Percentiles rank a stretch among this genome's conserved stretches.
phyloP scores from a whole-genome alignment of 2,113 vertebrate genomes.

The Haemorhous mexicanus region DNA sequence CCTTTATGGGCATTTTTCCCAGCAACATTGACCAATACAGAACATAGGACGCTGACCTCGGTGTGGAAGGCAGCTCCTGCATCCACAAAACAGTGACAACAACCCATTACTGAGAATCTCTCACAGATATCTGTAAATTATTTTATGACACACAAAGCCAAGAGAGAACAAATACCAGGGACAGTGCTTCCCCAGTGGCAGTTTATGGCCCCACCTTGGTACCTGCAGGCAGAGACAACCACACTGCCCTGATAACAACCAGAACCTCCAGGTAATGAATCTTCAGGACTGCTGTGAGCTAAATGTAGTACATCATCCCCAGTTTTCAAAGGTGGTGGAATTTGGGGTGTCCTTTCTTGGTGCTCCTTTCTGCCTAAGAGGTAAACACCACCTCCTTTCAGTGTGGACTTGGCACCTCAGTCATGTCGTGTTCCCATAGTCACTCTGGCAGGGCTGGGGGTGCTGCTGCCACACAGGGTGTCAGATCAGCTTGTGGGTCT shows the following conservation, averaged over 20 bases:
- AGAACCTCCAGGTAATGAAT: not conserved
- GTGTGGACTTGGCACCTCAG: not conserved
- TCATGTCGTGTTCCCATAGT: not conserved
- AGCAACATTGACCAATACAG: not conserved
- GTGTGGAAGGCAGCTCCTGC: not conserved
- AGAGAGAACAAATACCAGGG: not conserved
- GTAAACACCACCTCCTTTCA: not conserved
- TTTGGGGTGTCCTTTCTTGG: not conserved
- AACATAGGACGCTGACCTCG: not conserved
- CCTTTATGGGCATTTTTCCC: not conserved
- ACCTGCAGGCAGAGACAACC: not conserved
- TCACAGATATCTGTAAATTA: not conserved
- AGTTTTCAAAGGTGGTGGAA: not conserved
- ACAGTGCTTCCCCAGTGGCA: fast-evolving
- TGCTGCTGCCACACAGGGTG: not conserved
- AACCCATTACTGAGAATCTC: not conserved
- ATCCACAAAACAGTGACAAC: not conserved
- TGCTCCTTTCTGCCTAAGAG: not conserved
- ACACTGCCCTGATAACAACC: not conserved
- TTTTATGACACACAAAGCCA: not conserved
- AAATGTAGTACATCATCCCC: not conserved
- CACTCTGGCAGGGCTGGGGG: not conserved
- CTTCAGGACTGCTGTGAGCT: not conserved
- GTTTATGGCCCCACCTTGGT: not conserved
- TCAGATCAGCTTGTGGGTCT: not conserved